Evolutionary conservation across 2,888 invertebrate species (phyloP).

Genomic region (Tenthredo distinguenda): DNA sequence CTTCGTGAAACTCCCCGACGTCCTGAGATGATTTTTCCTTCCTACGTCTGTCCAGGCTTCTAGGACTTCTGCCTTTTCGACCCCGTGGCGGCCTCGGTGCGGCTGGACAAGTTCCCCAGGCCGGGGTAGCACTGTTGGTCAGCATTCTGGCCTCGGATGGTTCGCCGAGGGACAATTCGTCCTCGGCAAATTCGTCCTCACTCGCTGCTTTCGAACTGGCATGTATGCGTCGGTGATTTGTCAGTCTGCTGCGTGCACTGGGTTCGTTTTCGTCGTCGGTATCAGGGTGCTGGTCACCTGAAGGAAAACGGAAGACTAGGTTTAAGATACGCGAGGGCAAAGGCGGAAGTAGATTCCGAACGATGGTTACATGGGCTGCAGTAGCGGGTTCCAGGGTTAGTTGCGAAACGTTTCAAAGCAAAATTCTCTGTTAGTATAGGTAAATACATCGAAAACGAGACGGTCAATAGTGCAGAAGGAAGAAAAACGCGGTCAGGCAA

Average conservation of each 20-base stretch:
- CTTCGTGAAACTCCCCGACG: conserved; percentile 89
- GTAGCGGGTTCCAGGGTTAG: conserved; percentile 7
- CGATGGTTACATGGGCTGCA: not conserved
- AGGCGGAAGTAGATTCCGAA: not conserved
- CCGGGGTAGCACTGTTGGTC: conserved; percentile 79
- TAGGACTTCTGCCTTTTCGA: conserved; percentile 78
- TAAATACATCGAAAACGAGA: not conserved
- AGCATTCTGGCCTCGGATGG: conserved; percentile 77
- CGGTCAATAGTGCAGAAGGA: not conserved
- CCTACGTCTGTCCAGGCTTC: conserved; percentile 77
- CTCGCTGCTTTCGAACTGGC: conserved; percentile 80
- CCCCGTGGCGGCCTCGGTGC: conserved; percentile 82
- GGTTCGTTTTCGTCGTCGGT: conserved; percentile 74
- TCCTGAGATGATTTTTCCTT: conserved; percentile 80
- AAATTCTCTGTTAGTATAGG: not conserved
- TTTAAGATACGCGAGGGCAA: not conserved
- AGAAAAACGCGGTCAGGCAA: conserved; percentile 8
- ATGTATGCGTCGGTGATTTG: conserved; percentile 72
- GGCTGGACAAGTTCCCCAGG: conserved; percentile 82
- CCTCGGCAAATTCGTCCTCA: conserved; percentile 93
- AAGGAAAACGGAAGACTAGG: conserved; percentile 9
- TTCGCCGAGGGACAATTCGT: conserved; percentile 83
- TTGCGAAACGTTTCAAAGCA: not conserved
- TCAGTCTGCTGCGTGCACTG: conserved; percentile 70
- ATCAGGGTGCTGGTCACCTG: conserved; percentile 73